These are phyloP conservation scores for Andrena flavipes DNA, from an alignment of 2,888 invertebrate species.

Conservation along the genomic window DNA sequence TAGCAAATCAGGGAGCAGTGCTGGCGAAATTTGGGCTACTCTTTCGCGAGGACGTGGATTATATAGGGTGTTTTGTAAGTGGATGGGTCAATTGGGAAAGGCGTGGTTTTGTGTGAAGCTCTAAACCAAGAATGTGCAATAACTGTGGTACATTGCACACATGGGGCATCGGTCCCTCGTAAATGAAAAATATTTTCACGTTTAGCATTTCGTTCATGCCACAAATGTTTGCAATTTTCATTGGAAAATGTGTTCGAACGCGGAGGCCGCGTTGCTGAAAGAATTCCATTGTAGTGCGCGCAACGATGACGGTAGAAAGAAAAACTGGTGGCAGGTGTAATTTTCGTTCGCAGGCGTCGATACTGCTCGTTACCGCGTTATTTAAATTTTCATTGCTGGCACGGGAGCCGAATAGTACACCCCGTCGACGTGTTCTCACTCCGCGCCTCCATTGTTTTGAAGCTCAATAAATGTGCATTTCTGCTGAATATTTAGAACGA, in stretches of 20 bases:
- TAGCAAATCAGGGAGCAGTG: no score
- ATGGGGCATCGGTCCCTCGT: background rate
- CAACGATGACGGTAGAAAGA: background rate
- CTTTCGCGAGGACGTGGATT: no score
- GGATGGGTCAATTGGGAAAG: no score
- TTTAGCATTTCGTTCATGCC: background rate
- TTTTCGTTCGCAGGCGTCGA: background rate
- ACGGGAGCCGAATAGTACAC: background rate
- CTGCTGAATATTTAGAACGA: background rate
- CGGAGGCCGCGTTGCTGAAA: background rate
- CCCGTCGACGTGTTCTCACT: background rate
- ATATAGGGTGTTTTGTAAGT: no score
- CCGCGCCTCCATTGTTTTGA: background rate
- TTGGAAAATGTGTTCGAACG: background rate
- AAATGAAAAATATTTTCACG: background rate
- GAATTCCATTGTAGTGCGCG: background rate
- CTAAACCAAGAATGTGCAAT: background rate
- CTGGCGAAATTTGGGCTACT: no score
- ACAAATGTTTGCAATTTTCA: slow-evolving; percentile 39
- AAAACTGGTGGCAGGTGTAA: slow-evolving; percentile 1
- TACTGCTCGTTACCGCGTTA: background rate
- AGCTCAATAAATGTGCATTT: slow-evolving; percentile 4
- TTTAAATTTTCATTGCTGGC: background rate
- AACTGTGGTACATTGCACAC: background rate
- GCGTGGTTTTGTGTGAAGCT: no score